phyloP scores from a whole-genome alignment of 2,113 vertebrate species.

The Stigmatopora argus region DNA sequence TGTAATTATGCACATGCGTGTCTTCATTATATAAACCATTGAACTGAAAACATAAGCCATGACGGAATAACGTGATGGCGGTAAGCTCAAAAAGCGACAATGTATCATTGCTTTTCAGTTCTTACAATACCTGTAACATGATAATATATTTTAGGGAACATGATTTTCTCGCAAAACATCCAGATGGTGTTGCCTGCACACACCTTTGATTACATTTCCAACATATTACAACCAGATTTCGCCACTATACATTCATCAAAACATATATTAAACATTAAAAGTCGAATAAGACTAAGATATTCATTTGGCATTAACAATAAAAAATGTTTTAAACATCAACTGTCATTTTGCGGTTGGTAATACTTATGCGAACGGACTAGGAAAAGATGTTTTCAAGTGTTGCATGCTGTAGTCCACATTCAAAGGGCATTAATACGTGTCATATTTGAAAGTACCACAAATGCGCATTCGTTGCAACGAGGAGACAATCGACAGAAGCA shows the following conservation, averaged over 20 bases:
- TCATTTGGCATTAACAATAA: constrained; percentile 24
- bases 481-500: constrained; percentile 7
- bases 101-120: constrained; percentile 2
- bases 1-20: not conserved
- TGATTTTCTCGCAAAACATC: not conserved
- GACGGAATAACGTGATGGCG: not conserved
- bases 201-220: constrained; percentile 17
- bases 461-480: constrained; percentile 4
- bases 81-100: not conserved
- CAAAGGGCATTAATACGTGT: constrained; percentile 3
- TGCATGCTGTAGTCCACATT: constrained; percentile 12
- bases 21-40: not conserved
- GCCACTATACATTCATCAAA: constrained; percentile 1
- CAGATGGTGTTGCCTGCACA: not conserved
- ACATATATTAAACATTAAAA: not conserved
- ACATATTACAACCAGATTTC: constrained; percentile 9
- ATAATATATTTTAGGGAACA: not conserved
- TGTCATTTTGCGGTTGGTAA: not conserved
- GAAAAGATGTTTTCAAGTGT: not conserved
- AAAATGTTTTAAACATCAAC: constrained; percentile 18
- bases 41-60: not conserved
- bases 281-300: not conserved
- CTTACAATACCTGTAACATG: not conserved
- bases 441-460: constrained; percentile 14
- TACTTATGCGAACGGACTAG: not conserved